These are phyloP conservation scores for Cylloceria caligata DNA, from an alignment of 2,888 invertebrate genomes.

Conservation along the genomic window DNA sequence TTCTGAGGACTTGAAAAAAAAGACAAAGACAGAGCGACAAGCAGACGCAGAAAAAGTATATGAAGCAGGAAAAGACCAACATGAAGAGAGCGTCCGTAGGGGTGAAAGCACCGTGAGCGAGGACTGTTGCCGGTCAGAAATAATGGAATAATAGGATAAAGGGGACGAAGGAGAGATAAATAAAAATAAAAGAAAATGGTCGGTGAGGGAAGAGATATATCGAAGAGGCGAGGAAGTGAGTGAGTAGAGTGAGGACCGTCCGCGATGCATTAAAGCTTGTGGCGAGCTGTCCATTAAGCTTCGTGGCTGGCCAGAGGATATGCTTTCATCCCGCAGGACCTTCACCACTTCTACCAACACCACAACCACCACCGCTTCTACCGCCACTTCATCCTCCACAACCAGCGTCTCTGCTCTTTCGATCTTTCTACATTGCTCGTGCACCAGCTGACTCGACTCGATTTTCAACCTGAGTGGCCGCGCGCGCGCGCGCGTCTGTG, in stretches of 20 bases:
- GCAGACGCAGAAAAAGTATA: constrained; percentile 26
- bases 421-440: constrained; percentile 54
- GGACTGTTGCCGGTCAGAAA: constrained; percentile 54
- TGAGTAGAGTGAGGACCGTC: constrained; percentile 42
- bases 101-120: constrained; percentile 26
- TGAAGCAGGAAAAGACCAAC: constrained; percentile 29
- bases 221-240: constrained; percentile 27
- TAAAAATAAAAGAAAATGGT: constrained; percentile 27
- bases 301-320: constrained; percentile 62
- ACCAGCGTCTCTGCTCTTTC: constrained; percentile 44
- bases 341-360: constrained; percentile 51
- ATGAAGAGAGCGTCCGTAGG: constrained; percentile 3
- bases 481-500: too few species aligned
- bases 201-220: not conserved
- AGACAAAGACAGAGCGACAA: constrained; percentile 41
- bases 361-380: constrained; percentile 55
- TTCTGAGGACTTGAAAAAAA: constrained; percentile 32
- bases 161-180: constrained; percentile 32
- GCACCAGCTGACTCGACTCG: constrained; percentile 54
- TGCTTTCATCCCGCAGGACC: constrained; percentile 66
- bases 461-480: constrained; percentile 37
- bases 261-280: constrained; percentile 73
- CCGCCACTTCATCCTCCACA: constrained; percentile 59
- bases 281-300: constrained; percentile 73
- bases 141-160: constrained; percentile 67